Conservation (phyloP, 37 sponge, comb jelly and placozoan genomes). For the Diacarnus erythraeanus region DNA sequence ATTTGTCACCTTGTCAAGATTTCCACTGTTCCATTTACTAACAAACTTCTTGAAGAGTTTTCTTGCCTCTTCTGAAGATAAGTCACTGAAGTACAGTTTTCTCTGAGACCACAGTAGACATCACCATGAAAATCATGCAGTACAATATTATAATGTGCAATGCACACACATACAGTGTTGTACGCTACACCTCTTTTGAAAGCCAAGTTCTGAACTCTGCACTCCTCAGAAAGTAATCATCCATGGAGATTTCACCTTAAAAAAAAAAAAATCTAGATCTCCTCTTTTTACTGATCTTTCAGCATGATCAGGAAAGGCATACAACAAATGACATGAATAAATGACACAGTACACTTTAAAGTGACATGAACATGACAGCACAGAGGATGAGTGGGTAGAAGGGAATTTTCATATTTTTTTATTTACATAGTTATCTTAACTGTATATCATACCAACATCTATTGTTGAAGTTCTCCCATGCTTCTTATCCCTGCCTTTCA, state of each 20-base stretch:
- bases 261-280: neutral
- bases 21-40: conserved; percentile 74
- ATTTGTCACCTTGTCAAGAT: conserved; percentile 66
- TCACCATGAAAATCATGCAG: neutral
- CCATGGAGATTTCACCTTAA: conserved; percentile 48
- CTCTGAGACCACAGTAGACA: conserved; percentile 16
- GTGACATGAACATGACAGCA: no score
- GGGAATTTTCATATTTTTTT: no score
- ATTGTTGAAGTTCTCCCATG: neutral
- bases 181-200: conserved; percentile 65
- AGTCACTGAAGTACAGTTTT: conserved; percentile 60
- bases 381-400: no score
- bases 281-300: neutral
- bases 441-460: neutral
- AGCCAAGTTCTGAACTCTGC: conserved; percentile 84
- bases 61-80: conserved; percentile 65
- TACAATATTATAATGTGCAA: neutral
- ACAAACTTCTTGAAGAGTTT: conserved; percentile 86
- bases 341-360: no score
- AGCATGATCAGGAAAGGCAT: no score
- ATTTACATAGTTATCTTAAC: no score
- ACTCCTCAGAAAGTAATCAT: conserved; percentile 81
- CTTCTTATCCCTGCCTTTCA: neutral
- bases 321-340: no score
- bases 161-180: neutral